phyloP scores from a whole-genome alignment of 2,888 invertebrate genomes.

The Leucozona laternaria region DNA sequence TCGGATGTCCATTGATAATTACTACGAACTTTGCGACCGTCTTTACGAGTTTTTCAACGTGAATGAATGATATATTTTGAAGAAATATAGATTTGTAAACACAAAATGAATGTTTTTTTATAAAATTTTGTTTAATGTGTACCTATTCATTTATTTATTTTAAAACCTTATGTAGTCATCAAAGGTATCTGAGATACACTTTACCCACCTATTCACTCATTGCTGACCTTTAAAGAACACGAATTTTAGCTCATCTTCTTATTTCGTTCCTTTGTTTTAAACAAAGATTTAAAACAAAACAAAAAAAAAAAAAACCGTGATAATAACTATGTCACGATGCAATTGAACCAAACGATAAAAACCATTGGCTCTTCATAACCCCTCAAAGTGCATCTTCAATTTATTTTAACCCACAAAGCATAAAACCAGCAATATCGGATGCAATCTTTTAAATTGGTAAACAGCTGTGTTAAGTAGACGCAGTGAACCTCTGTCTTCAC shows the following conservation, averaged over 20 bases:
- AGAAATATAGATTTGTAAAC: no score
- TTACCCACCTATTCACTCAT: neutral
- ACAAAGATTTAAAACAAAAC: neutral
- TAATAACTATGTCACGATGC: constrained; percentile 55
- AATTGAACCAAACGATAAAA: constrained; percentile 24
- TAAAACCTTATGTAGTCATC: neutral
- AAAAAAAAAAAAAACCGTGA: constrained; percentile 35
- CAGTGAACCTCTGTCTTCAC: constrained; percentile 26
- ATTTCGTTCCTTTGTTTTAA: constrained; percentile 7
- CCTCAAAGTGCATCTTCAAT: constrained; percentile 46
- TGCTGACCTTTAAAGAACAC: constrained; percentile 49
- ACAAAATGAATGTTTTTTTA: no score
- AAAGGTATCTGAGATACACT: neutral
- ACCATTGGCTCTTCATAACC: neutral
- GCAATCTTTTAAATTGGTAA: constrained; percentile 52
- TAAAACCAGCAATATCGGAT: constrained; percentile 16
- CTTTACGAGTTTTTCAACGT: no score
- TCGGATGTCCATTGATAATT: no score
- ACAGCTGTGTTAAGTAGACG: constrained; percentile 36
- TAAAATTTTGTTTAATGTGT: no score
- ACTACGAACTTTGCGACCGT: no score
- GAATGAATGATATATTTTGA: no score
- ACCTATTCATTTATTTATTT: no score
- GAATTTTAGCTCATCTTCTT: constrained; percentile 48
- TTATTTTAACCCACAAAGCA: constrained; percentile 10